Evolutionary conservation across 64 coral and sea anemone genomes (phyloP).

Genomic region (Acropora yongei): DNA sequence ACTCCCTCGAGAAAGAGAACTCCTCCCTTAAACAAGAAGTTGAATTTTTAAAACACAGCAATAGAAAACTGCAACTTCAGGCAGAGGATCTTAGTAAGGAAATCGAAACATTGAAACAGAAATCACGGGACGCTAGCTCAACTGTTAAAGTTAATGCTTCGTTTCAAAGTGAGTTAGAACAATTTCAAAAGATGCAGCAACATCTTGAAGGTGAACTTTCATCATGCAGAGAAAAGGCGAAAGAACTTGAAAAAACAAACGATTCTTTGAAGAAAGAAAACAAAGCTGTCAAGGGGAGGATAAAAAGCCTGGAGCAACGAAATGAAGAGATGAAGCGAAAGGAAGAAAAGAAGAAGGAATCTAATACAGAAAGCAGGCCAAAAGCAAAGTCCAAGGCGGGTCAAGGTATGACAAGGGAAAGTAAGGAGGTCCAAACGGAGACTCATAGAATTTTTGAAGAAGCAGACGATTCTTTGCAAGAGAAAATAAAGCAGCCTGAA

Average conservation of each 20-base stretch:
- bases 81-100: constrained; percentile 12
- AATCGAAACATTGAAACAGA: constrained; percentile 9
- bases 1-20: constrained; percentile 34
- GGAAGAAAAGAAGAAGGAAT: neutral
- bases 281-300: constrained; percentile 33
- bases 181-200: constrained; percentile 59
- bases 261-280: constrained; percentile 67
- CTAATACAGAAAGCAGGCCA: neutral
- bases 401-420: neutral
- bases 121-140: constrained; percentile 13
- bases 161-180: constrained; percentile 77
- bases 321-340: constrained; percentile 19
- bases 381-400: neutral
- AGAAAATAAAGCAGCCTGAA: constrained; percentile 30
- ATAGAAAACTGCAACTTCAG: constrained; percentile 28
- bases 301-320: constrained; percentile 31
- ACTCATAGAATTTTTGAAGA: neutral
- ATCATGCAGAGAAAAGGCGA: constrained; percentile 36
- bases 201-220: constrained; percentile 39
- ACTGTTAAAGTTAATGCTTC: constrained; percentile 22
- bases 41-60: constrained; percentile 10
- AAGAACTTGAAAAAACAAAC: constrained; percentile 62
- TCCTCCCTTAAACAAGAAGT: constrained; percentile 14
- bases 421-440: neutral
- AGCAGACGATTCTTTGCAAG: neutral